phyloP scores from a whole-genome alignment of 1,140 invertebrate genomes.

The Ostrea denselamellosa region DNA sequence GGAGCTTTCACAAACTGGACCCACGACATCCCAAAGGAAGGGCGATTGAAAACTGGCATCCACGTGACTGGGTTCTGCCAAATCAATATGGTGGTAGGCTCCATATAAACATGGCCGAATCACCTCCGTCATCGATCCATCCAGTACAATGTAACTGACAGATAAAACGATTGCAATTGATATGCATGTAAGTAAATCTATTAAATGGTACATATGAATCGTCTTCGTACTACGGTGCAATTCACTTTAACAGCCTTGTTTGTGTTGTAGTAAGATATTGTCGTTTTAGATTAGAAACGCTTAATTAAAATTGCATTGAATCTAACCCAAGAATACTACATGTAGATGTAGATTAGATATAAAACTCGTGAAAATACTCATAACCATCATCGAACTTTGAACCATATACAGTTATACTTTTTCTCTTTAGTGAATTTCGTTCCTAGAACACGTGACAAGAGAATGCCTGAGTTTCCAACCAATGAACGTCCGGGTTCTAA shows the following conservation, averaged over 20 bases:
- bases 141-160: constrained; percentile 71
- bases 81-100: constrained; percentile 77
- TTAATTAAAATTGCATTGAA: no score
- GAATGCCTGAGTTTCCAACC: constrained; percentile 76
- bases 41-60: not conserved
- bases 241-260: no score
- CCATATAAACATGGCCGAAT: constrained; percentile 79
- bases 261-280: no score
- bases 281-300: no score
- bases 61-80: constrained; percentile 56
- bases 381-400: no score
- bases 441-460: constrained; percentile 70
- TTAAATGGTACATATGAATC: no score
- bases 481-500: constrained; percentile 79
- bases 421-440: constrained; percentile 64
- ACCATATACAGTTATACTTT: constrained; percentile 49
- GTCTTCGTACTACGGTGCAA: no score
- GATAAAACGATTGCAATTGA: not conserved
- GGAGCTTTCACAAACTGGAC: constrained; percentile 80
- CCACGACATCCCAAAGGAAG: constrained; percentile 78
- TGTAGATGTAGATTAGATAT: no score
- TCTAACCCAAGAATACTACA: no score
- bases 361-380: no score
- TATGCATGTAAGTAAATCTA: not conserved
- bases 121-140: constrained; percentile 76